Base-by-base conservation (phyloP, 2,888 invertebrate species). In the Corythucha ciliata region DNA sequence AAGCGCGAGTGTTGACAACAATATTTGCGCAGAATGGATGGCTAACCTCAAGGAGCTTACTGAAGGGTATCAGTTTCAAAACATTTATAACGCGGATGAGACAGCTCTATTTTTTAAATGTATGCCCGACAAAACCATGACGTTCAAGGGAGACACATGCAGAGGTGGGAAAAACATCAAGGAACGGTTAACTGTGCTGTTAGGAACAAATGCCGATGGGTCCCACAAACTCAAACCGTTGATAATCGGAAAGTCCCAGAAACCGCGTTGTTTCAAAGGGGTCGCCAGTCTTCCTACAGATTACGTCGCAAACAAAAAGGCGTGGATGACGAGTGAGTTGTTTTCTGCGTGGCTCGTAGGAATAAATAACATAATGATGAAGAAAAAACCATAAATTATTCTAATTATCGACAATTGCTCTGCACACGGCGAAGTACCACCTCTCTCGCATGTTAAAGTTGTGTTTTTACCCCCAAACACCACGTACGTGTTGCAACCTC, bases 251-350 rank as follows among this genome's bases (percentile, higher is more conserved):
- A 36, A 36, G 14, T 6, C 36, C n/a, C 14, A n/a, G 46, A 41
- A 42, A 20, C 39, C 53, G 16, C 22, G 56, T 18, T 51, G 47
- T 44, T 50, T 51, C 32, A 10, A 8, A 14, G 29, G 20, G n/a
- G 25, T 56, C 5, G 37, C 47, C 16, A 36, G 44, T 5, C 41
- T 54, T 3, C 47, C 46, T n/a, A 29, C 42, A 27, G 39, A 41
- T 20, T 57, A 54, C 37, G 8, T 12, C 10, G 34, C 41, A 18
- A 51, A 51, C 33, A 29, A 18, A 26, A 54, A 54, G 29, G 52
- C 54, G 21, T 56, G 52, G 48, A 56, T 54, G 54, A 52, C 40
- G 4, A 22, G 42, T 12, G 46, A 14, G n/a, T 16, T 52, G 34
- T 48, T 48, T 33, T 24, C 4, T 10, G 42, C 33, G 21, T 52